phyloP scores from a whole-genome alignment of 2,888 invertebrate genomes.

The Mesorhabditis spiculigera region DNA sequence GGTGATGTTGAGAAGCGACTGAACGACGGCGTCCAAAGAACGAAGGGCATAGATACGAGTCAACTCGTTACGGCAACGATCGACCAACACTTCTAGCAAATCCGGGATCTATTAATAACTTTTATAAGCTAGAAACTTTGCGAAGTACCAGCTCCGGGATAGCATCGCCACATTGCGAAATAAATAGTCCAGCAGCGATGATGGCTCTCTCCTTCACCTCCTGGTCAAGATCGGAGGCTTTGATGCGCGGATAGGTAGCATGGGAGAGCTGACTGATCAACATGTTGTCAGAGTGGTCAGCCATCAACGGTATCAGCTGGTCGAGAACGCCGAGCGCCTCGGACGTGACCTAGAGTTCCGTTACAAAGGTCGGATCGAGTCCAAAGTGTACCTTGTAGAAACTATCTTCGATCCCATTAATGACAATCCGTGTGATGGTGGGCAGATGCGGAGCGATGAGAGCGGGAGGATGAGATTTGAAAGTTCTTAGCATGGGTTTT shows the following conservation, averaged over 20 bases:
- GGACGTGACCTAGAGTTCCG: constrained; percentile 22
- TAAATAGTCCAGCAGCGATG: constrained; percentile 78
- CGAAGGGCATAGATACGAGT: constrained; percentile 93
- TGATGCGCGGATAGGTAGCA: constrained; percentile 79
- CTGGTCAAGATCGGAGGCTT: constrained; percentile 87
- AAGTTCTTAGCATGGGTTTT: constrained; percentile 8
- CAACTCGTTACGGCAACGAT: constrained; percentile 91
- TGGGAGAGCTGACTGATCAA: constrained; percentile 67
- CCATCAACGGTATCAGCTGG: constrained; percentile 15
- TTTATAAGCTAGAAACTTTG: not conserved
- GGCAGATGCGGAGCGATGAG: constrained; percentile 72
- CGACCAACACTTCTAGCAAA: constrained; percentile 89
- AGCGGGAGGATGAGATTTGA: constrained; percentile 10
- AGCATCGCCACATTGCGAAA: constrained; percentile 85
- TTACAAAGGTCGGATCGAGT: not conserved
- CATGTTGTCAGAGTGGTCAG: not conserved
- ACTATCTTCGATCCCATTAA: constrained; percentile 84
- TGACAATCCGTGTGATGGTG: constrained; percentile 68
- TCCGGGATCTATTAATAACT: constrained; percentile 61
- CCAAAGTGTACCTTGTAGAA: constrained; percentile 82
- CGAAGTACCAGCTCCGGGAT: constrained; percentile 60
- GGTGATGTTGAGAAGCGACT: constrained; percentile 73
- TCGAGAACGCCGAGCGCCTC: constrained; percentile 28
- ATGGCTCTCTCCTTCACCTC: constrained; percentile 98
- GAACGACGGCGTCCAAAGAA: constrained; percentile 67